phyloP scores from a whole-genome alignment of 2,888 invertebrate genomes.

The Zygogramma bicolorata region DNA sequence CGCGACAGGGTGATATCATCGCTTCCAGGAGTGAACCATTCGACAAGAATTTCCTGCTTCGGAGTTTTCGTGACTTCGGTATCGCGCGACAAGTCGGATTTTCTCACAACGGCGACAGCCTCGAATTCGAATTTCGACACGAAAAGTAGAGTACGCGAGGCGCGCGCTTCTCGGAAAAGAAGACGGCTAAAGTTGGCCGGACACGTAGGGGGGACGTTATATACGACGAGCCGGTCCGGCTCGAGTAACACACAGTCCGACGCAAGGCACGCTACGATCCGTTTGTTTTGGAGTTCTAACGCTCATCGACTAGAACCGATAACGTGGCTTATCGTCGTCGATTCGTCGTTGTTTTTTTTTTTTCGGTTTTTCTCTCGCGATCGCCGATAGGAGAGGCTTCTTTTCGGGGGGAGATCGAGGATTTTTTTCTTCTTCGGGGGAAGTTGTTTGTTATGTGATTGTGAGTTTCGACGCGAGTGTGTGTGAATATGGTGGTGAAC shows the following conservation, averaged over 20 bases:
- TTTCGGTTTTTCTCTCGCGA: not conserved
- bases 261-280: conserved; percentile 21
- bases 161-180: conserved; percentile 46
- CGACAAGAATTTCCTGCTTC: not conserved
- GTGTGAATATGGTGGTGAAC: conserved; percentile 63
- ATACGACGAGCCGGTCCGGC: conserved; percentile 49
- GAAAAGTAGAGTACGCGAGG: conserved; percentile 4
- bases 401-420: not conserved
- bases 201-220: conserved; percentile 49
- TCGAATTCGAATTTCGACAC: conserved; percentile 1
- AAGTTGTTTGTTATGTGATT: conserved; percentile 39
- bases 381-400: not conserved
- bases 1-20: not conserved
- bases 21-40: not conserved
- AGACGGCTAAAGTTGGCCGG: conserved; percentile 48
- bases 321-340: conserved; percentile 28
- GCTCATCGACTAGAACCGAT: conserved; percentile 28
- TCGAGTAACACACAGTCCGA: conserved; percentile 45
- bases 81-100: conserved; percentile 6
- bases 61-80: not conserved
- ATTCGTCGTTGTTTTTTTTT: not conserved
- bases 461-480: conserved; percentile 27
- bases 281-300: conserved; percentile 15
- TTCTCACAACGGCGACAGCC: conserved; percentile 2
- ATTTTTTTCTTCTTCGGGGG: not conserved